A percentile compares a stretch with the other conserved stretches of the same genome.
Evolutionary conservation across 2,797 vertebrate species (phyloP).

Genomic region (Tympanoctomys barrerae): DNA sequence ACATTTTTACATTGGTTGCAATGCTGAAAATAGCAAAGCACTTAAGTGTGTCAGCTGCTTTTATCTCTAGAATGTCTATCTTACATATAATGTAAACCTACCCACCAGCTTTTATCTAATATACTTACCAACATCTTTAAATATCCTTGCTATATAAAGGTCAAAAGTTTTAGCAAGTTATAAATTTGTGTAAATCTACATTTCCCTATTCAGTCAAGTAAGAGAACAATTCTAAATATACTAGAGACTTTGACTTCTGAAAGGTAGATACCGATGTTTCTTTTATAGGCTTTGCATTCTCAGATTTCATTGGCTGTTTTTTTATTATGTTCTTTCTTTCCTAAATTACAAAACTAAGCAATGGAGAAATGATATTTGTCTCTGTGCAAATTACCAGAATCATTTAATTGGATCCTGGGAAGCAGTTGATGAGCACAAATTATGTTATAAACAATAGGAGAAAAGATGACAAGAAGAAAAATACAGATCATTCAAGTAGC

Average conservation of each 20-base stretch:
- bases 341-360: background rate
- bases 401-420: background rate
- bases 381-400: background rate
- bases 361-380: background rate
- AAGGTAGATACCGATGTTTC: background rate
- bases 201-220: constrained; percentile 8
- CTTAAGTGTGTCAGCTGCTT: constrained; percentile 41
- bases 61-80: constrained; percentile 20
- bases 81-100: constrained; percentile 26
- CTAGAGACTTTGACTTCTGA: background rate
- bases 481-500: background rate
- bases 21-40: constrained; percentile 46
- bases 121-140: background rate
- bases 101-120: constrained; percentile 16
- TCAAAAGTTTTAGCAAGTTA: background rate
- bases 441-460: background rate
- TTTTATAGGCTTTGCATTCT: background rate
- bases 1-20: constrained; percentile 60
- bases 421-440: background rate
- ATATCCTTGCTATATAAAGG: constrained; percentile 15
- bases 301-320: background rate
- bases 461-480: background rate
- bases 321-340: background rate
- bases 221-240: background rate
- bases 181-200: background rate